A percentile compares a stretch with the other conserved stretches of the same genome.
phyloP scores from a whole-genome alignment of 2,113 vertebrate genomes.

The Saccopteryx leptura region DNA sequence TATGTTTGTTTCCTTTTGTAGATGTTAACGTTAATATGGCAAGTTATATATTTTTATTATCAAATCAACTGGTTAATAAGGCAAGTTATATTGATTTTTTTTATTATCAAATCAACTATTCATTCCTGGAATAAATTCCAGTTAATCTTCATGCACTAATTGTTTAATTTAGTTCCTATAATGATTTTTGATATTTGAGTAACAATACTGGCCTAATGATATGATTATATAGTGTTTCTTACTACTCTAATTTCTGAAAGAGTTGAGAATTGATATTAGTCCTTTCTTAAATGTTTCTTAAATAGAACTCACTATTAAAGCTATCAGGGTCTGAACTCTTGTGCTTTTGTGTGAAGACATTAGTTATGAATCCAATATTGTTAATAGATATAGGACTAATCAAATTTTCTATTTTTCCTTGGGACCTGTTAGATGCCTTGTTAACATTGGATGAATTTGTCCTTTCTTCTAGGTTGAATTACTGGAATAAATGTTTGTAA shows the following conservation, averaged over 20 bases:
- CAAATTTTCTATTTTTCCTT: conserved; percentile 32
- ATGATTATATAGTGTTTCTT: conserved; percentile 11
- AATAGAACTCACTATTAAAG: conserved; percentile 45
- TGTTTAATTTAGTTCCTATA: background rate
- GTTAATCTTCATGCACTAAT: background rate
- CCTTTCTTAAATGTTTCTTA: background rate
- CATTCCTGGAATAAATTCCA: conserved; percentile 10
- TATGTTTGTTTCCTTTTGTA: background rate
- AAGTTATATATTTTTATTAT: background rate
- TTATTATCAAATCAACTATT: background rate
- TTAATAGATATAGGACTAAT: background rate
- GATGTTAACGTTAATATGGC: background rate
- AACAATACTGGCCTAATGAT: background rate
- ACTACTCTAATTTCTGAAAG: background rate
- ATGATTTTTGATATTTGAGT: background rate
- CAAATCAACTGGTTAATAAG: background rate
- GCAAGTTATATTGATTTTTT: background rate
- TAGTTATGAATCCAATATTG: conserved; percentile 10
- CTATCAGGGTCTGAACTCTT: background rate
- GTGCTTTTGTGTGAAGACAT: background rate
- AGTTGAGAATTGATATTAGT: conserved; percentile 17
- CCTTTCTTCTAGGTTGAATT: conserved; percentile 17
- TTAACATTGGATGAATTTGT: background rate
- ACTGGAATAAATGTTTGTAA: conserved; percentile 19
- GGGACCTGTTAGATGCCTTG: background rate